Evolutionary conservation across 64 coral and sea anemone species (phyloP).

Genomic region (Montipora capricornis): DNA sequence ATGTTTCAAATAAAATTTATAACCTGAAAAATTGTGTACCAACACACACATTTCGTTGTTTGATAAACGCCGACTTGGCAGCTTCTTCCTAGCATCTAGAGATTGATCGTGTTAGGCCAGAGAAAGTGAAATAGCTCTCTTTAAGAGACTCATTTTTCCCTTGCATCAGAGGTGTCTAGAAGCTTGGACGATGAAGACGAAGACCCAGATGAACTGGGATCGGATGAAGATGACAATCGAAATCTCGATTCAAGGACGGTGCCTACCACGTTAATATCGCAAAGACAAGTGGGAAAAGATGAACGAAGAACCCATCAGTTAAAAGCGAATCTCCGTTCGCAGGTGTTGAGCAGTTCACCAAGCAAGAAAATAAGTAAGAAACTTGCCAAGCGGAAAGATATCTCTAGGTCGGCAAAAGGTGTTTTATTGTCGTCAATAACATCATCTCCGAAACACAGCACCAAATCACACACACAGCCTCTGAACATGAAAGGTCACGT

Average conservation of each 20-base stretch:
- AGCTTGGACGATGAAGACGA: conserved; percentile 46
- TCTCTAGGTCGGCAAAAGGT: background rate
- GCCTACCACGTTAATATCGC: background rate
- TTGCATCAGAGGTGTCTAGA: conserved; percentile 26
- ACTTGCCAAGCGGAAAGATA: background rate
- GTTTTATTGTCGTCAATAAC: background rate
- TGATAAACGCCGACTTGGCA: too few relatives aligned
- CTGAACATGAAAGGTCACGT: background rate
- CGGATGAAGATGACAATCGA: background rate
- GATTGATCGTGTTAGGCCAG: too few relatives aligned
- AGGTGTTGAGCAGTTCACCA: background rate
- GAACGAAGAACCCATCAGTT: background rate
- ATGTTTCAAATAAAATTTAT: too few relatives aligned
- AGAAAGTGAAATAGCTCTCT: too few relatives aligned
- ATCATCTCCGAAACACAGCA: background rate
- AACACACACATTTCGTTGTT: too few relatives aligned
- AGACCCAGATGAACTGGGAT: conserved; percentile 47
- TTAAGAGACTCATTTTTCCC: too few relatives aligned
- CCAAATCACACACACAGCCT: background rate
- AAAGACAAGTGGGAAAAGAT: background rate
- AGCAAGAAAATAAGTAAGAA: background rate
- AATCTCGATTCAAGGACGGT: background rate
- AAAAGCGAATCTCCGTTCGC: background rate
- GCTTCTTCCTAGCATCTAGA: too few relatives aligned
- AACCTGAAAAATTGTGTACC: too few relatives aligned